Conservation (phyloP, 2,888 invertebrate genomes). For the Magallana nippona region DNA sequence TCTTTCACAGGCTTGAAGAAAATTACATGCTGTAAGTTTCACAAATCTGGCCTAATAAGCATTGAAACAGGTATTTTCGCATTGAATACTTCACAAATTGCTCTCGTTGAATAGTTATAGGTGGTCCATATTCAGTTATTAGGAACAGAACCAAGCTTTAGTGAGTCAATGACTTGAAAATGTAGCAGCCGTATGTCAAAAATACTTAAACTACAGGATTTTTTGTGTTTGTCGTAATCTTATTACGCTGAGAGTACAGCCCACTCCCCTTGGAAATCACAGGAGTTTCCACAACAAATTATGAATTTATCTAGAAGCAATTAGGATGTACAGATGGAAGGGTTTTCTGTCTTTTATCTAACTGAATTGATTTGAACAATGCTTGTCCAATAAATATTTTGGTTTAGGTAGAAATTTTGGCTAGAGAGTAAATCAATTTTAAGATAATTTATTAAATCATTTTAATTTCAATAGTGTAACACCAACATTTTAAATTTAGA, state of each 20-base stretch:
- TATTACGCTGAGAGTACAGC: neutral
- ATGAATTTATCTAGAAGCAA: neutral
- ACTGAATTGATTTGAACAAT: too few relatives aligned
- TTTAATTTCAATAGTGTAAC: too few relatives aligned
- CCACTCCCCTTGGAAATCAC: neutral
- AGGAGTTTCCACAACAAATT: neutral
- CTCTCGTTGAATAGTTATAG: conserved; percentile 16
- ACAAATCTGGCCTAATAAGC: neutral
- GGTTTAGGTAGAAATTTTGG: too few relatives aligned
- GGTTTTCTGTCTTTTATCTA: too few relatives aligned
- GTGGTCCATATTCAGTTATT: conserved; percentile 20
- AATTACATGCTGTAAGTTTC: neutral
- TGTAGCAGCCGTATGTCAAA: neutral
- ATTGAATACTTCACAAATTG: conserved; percentile 2
- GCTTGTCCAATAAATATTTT: too few relatives aligned
- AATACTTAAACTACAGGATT: neutral
- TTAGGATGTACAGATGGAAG: neutral
- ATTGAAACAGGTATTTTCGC: conserved; percentile 22
- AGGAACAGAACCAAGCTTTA: neutral
- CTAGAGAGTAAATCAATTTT: too few relatives aligned
- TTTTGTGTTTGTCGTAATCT: neutral
- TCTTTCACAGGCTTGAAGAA: neutral
- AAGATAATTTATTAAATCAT: too few relatives aligned
- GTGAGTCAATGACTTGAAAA: neutral
- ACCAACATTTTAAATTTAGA: too few relatives aligned